phyloP scores from a whole-genome alignment of 2,888 invertebrate species.

The Macaria liturata region DNA sequence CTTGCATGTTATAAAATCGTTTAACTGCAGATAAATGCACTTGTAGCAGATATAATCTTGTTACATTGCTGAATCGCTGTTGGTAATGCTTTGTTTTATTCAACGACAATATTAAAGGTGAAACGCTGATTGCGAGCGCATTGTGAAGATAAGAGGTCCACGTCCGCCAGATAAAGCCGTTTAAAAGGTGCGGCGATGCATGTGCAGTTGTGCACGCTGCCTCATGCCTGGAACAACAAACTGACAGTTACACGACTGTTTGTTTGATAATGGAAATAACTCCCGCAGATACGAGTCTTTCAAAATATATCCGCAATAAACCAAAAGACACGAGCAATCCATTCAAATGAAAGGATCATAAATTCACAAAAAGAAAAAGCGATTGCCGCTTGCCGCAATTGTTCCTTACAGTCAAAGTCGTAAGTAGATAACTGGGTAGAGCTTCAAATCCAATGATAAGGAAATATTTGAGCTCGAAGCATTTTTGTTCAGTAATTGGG shows the following conservation, averaged over 20 bases:
- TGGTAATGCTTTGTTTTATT: conserved; percentile 33
- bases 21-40: conserved; percentile 30
- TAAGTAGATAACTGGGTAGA: too few relatives aligned
- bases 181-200: conserved; percentile 32
- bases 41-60: conserved; percentile 23
- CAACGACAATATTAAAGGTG: conserved; percentile 54
- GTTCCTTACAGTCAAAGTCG: too few relatives aligned
- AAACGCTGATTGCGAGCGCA: conserved; percentile 51
- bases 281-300: conserved; percentile 12
- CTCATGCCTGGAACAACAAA: conserved; percentile 26
- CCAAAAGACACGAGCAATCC: neutral
- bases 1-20: conserved; percentile 31
- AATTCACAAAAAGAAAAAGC: neutral
- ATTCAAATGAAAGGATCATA: neutral
- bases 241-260: conserved; percentile 29
- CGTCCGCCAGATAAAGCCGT: conserved; percentile 50
- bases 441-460: too few relatives aligned
- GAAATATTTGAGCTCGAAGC: too few relatives aligned
- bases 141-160: conserved; percentile 61
- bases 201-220: conserved; percentile 22
- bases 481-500: neutral
- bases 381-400: too few relatives aligned
- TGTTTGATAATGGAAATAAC: conserved; percentile 27
- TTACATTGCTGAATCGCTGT: conserved; percentile 32
- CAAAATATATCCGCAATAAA: conserved; percentile 9